Conservation (phyloP, 1,140 invertebrate genomes). For the Ridgeia piscesae region DNA sequence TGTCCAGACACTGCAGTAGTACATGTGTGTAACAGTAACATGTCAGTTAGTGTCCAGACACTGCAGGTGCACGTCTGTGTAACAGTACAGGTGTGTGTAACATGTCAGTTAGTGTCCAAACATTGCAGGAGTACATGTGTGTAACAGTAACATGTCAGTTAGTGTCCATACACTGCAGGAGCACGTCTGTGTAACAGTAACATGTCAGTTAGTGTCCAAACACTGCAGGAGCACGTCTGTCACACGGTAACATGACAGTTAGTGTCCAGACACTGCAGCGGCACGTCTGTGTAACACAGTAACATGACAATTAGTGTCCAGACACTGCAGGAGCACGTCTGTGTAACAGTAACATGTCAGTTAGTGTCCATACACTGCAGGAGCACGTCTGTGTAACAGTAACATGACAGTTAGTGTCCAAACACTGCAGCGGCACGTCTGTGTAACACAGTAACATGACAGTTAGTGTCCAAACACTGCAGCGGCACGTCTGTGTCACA, state of each 20-base stretch:
- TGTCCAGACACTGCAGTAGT: slow-evolving; percentile 43
- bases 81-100: slow-evolving; percentile 9
- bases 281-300: slow-evolving; percentile 41
- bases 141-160: too few relatives aligned
- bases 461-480: too few relatives aligned
- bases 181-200: too few relatives aligned
- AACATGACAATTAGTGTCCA: slow-evolving; percentile 41
- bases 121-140: slow-evolving; percentile 48
- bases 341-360: slow-evolving; percentile 31
- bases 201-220: too few relatives aligned
- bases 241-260: too few relatives aligned
- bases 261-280: slow-evolving; percentile 42
- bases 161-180: too few relatives aligned
- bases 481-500: too few relatives aligned
- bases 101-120: slow-evolving; percentile 41
- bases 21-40: slow-evolving; percentile 39
- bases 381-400: slow-evolving; percentile 42
- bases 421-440: slow-evolving; percentile 44
- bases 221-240: too few relatives aligned
- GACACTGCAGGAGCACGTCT: slow-evolving; percentile 50
- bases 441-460: too few relatives aligned
- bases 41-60: slow-evolving; percentile 45
- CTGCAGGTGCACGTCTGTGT: slow-evolving; percentile 46
- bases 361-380: slow-evolving; percentile 45
- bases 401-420: slow-evolving; percentile 40